Conservation (phyloP, 2,888 invertebrate genomes). For the Tenthredo distinguenda region DNA sequence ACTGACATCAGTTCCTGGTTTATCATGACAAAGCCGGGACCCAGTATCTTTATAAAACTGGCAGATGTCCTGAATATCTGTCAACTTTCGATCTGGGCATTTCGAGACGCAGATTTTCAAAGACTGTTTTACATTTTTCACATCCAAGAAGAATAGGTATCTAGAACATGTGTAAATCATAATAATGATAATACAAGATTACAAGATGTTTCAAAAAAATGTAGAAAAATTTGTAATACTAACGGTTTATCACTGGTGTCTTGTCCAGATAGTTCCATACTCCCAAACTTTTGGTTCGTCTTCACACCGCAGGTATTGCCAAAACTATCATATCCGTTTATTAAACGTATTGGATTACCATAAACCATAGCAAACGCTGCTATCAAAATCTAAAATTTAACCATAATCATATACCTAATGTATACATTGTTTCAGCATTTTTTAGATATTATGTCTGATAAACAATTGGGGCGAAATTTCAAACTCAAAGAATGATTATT, state of each 20-base stretch:
- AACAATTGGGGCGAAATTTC: background rate
- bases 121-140: constrained; percentile 87
- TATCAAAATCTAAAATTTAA: constrained; percentile 84
- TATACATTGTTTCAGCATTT: background rate
- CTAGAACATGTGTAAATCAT: constrained; percentile 72
- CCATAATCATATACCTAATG: background rate
- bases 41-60: constrained; percentile 87
- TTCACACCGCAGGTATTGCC: constrained; percentile 96
- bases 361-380: constrained; percentile 93
- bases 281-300: constrained; percentile 87
- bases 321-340: constrained; percentile 96
- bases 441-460: background rate
- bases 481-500: background rate
- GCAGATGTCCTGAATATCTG: constrained; percentile 84
- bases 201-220: background rate
- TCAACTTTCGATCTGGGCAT: constrained; percentile 88
- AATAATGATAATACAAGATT: background rate
- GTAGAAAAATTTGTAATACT: constrained; percentile 58
- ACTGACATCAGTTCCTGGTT: constrained; percentile 74
- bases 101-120: constrained; percentile 93
- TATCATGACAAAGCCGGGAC: constrained; percentile 86
- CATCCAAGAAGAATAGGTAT: constrained; percentile 91
- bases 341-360: constrained; percentile 91
- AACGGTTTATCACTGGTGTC: constrained; percentile 88
- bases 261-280: constrained; percentile 88